Conservation (phyloP, 2,113 vertebrate genomes). For the pig (Sus scrofa) region DNA sequence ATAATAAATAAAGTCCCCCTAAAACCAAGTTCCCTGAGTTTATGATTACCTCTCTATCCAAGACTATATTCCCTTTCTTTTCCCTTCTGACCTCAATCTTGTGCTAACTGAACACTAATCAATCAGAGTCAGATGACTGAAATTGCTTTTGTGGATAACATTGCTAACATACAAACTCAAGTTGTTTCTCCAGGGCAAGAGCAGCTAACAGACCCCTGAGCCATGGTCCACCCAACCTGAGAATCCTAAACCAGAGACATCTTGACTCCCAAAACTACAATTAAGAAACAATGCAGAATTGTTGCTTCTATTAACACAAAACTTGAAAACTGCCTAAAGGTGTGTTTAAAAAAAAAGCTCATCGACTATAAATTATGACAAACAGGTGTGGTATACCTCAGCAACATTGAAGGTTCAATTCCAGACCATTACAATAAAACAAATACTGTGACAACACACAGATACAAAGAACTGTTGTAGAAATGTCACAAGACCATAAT, state of each 20-base stretch:
- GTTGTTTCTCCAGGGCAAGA: background rate
- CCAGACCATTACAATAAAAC: no score
- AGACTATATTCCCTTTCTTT: background rate
- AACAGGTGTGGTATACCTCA: no score
- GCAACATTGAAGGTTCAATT: no score
- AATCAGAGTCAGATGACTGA: background rate
- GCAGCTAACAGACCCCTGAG: background rate
- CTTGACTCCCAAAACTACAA: background rate
- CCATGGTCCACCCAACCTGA: background rate
- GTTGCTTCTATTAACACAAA: no score
- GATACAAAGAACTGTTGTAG: background rate
- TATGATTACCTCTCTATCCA: background rate
- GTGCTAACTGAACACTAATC: background rate
- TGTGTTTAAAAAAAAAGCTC: no score
- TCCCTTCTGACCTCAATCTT: background rate
- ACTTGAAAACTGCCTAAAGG: no score
- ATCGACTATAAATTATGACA: no score
- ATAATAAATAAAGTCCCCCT: no score
- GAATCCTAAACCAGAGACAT: background rate
- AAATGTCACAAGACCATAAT: background rate
- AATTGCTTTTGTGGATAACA: background rate
- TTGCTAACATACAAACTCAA: background rate
- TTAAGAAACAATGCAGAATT: background rate
- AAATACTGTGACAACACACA: no score
- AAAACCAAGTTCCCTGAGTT: background rate